These are phyloP conservation scores for Potamilus streckersoni DNA, from an alignment of 1,140 invertebrate genomes.

Conservation along the genomic window DNA sequence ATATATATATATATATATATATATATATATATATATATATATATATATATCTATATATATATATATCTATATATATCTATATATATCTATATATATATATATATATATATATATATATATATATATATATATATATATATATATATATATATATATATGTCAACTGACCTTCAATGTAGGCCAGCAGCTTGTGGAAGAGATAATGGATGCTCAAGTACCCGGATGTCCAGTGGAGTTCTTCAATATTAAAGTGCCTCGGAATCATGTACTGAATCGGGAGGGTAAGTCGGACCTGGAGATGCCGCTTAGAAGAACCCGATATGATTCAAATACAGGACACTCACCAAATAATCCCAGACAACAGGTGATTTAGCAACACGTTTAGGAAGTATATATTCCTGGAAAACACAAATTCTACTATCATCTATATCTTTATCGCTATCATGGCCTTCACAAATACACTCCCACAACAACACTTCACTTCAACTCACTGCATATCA, in stretches of 20 bases:
- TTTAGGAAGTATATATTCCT: neutral
- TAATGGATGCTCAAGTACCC: constrained; percentile 80
- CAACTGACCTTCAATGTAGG: constrained; percentile 68
- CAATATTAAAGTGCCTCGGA: constrained; percentile 92
- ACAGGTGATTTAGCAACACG: constrained; percentile 77
- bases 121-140: too few relatives aligned
- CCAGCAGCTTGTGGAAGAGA: constrained; percentile 75
- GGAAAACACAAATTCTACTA: neutral
- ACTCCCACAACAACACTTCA: neutral
- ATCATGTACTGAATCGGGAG: constrained; percentile 91
- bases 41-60: too few relatives aligned
- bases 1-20: too few relatives aligned
- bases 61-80: too few relatives aligned
- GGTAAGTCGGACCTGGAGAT: constrained; percentile 89
- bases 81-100: too few relatives aligned
- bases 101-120: too few relatives aligned
- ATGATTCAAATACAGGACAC: constrained; percentile 91
- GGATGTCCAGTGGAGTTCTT: constrained; percentile 98
- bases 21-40: too few relatives aligned
- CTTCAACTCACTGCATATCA: neutral
- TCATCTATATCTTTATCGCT: neutral
- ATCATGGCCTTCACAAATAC: neutral
- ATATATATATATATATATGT: too few relatives aligned
- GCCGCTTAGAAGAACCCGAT: constrained; percentile 93
- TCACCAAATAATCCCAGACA: constrained; percentile 96